Conservation (phyloP, 2,797 vertebrate genomes). For the Pterois miles region DNA sequence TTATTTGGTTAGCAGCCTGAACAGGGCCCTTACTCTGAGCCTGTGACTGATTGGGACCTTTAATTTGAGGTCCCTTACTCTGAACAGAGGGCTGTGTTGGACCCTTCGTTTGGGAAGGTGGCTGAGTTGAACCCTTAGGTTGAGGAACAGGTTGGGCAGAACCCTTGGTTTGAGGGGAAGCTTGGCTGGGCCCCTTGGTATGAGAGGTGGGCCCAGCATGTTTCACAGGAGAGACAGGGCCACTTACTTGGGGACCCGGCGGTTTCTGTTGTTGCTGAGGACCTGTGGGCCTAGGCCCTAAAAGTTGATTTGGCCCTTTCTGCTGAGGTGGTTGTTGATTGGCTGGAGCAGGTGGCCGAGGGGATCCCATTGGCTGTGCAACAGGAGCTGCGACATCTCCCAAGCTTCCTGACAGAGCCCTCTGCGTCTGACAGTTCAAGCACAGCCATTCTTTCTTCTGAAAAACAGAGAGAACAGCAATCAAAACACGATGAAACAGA, state of each 20-base stretch:
- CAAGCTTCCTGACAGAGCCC: constrained; percentile 94
- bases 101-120: constrained; percentile 63
- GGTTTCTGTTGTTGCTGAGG: constrained; percentile 84
- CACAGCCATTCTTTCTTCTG: constrained; percentile 99
- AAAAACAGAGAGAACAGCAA: constrained; percentile 62
- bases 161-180: constrained; percentile 69
- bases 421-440: constrained; percentile 99
- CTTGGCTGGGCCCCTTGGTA: constrained; percentile 76
- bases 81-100: constrained; percentile 63
- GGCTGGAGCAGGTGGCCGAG: constrained; percentile 78
- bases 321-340: constrained; percentile 81
- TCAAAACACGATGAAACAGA: constrained; percentile 15
- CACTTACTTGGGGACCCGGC: constrained; percentile 86
- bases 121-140: constrained; percentile 55
- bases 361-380: constrained; percentile 83
- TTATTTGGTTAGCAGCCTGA: constrained; percentile 68
- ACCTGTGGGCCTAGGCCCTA: constrained; percentile 79
- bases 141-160: constrained; percentile 60
- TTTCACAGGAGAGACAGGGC: constrained; percentile 85
- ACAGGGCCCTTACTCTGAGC: constrained; percentile 66
- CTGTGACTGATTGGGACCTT: constrained; percentile 64
- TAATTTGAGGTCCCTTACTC: constrained; percentile 67
- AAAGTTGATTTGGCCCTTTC: constrained; percentile 81
- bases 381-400: constrained; percentile 87
- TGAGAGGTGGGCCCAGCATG: constrained; percentile 83